phyloP scores from a whole-genome alignment of 2,888 invertebrate species.

The Leucoma salicis region DNA sequence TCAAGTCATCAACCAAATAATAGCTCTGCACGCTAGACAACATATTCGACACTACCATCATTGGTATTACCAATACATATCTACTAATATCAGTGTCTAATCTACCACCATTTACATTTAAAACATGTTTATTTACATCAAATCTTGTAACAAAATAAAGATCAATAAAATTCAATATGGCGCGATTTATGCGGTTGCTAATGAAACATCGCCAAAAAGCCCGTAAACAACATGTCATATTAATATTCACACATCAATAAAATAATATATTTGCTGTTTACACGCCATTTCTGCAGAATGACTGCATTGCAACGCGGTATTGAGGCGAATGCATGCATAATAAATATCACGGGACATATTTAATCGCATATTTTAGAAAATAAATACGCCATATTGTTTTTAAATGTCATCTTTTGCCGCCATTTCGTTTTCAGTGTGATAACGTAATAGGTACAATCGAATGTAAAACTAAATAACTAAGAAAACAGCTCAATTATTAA shows the following conservation, averaged over 20 bases:
- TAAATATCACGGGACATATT: neutral
- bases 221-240: constrained; percentile 6
- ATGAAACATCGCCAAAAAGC: constrained; percentile 3
- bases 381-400: neutral
- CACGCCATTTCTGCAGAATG: constrained; percentile 8
- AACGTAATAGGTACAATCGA: too few relatives aligned
- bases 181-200: neutral
- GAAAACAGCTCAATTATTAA: too few relatives aligned
- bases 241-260: constrained; percentile 12
- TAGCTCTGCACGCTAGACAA: too few relatives aligned
- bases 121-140: too few relatives aligned
- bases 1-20: too few relatives aligned
- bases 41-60: too few relatives aligned
- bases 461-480: too few relatives aligned
- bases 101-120: too few relatives aligned
- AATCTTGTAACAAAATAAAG: neutral
- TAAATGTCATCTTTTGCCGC: neutral
- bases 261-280: constrained; percentile 6
- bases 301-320: constrained; percentile 2
- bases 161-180: constrained; percentile 3
- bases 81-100: too few relatives aligned
- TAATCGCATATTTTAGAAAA: neutral
- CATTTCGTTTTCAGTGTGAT: neutral
- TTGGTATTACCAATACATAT: too few relatives aligned
- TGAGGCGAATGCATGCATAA: constrained; percentile 1